Conservation (phyloP, 2,888 invertebrate species). For the Magallana nippona region DNA sequence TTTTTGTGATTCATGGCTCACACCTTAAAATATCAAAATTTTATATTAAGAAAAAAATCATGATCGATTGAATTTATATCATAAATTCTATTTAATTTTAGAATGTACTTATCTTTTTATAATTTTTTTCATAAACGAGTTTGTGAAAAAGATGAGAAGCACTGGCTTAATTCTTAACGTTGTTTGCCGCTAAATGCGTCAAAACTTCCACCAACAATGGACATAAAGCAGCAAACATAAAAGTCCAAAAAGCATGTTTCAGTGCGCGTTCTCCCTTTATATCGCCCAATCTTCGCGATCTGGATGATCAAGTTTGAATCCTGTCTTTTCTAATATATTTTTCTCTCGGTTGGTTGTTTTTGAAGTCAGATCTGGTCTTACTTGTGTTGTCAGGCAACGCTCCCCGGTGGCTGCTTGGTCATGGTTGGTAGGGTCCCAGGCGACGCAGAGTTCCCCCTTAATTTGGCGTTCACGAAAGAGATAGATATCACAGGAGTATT, state of each 20-base stretch:
- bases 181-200: too few species aligned
- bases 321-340: slow-evolving; percentile 33
- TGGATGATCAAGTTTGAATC: slow-evolving; percentile 28
- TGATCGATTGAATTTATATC: too few species aligned
- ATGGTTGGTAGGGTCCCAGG: slow-evolving; percentile 92
- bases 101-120: too few species aligned
- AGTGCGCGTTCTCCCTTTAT: neutral
- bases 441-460: slow-evolving; percentile 89
- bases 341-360: slow-evolving; percentile 32
- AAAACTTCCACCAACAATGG: neutral
- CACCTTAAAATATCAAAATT: too few species aligned
- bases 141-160: too few species aligned
- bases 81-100: too few species aligned
- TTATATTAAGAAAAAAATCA: too few species aligned
- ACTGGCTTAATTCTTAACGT: too few species aligned
- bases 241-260: slow-evolving; percentile 23
- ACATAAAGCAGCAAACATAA: slow-evolving; percentile 12
- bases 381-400: slow-evolving; percentile 85
- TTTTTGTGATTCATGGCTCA: too few species aligned
- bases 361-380: slow-evolving; percentile 26
- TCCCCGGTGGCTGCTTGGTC: slow-evolving; percentile 90
- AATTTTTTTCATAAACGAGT: too few species aligned
- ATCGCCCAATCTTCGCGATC: slow-evolving; percentile 12
- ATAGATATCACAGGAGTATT: slow-evolving; percentile 95
- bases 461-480: slow-evolving; percentile 89